Evolutionary conservation across 2,888 invertebrate genomes (phyloP), one percentile per base, ranked within the genome.

Genomic region (Drosophila siamana): DNA sequence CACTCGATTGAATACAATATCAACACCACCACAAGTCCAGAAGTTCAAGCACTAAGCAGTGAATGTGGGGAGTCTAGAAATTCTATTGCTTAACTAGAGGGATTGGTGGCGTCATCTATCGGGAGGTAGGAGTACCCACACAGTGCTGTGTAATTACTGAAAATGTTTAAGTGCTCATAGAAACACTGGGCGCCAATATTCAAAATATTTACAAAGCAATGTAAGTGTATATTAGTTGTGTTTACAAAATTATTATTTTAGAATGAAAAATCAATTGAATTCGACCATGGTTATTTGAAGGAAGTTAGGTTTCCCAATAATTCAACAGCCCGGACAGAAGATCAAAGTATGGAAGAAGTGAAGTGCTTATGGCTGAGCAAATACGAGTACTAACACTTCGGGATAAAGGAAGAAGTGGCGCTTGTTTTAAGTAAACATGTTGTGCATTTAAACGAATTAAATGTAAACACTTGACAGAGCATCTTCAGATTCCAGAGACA

Each of bases 391-490:
- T 24, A 50, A 66, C 36, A 55, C 40, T 71, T 66, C 47, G 15
- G 13, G 28, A 43, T 15, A 7, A 19, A 11, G 44, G 36, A 36
- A n/a, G 9, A 56, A 69, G 47, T 33, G 47, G 6, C 41, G 26
- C 13, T 60, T 30, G 36, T 65, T 38, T 44, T 40, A 44, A 46
- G 47, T 54, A 79, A 76, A 77, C 67, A 77, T 65, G 62, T 51
- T 63, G 74, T 51, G 41, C 62, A 70, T 74, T 69, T 69, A 51
- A 74, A 47, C 50, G 67, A 79, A 79, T 71, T 71, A 77, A 77
- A 79, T 69, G 71, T 69, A 79, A 79, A 79, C 74, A 78, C 50
- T 61, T 74, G 15, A 1, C 26, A 11, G 11, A 36, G 8, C 54
- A 8, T 74, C 46, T 72, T 51, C 51, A 59, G 16, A 67, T 41